These are phyloP conservation scores for Pipistrellus pipistrellus DNA, from an alignment of 2,797 vertebrate genomes.

Conservation along the genomic window DNA sequence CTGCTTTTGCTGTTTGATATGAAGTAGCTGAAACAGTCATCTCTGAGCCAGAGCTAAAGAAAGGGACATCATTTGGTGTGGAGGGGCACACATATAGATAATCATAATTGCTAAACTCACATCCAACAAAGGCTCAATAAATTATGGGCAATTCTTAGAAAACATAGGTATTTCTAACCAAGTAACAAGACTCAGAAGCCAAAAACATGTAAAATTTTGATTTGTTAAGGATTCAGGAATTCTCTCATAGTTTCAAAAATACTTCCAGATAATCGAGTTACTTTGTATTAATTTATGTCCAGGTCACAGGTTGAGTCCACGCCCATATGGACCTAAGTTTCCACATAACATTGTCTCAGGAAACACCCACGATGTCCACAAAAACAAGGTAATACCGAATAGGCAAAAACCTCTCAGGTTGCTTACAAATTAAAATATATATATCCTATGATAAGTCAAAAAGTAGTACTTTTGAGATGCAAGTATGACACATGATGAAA, in stretches of 20 bases:
- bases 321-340: not conserved
- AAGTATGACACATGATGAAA: not conserved
- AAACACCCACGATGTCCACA: slow-evolving; percentile 15
- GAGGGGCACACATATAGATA: not conserved
- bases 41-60: not conserved
- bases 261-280: slow-evolving; percentile 45
- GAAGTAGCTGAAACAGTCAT: not conserved
- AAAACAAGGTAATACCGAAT: not conserved
- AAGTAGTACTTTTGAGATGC: not conserved
- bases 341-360: not conserved
- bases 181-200: not conserved
- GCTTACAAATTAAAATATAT: slow-evolving; percentile 54
- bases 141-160: slow-evolving; percentile 50
- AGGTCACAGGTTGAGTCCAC: not conserved
- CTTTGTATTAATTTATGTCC: slow-evolving; percentile 40
- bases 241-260: slow-evolving; percentile 29
- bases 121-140: slow-evolving; percentile 18
- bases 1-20: not conserved
- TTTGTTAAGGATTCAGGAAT: slow-evolving; percentile 31
- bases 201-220: slow-evolving; percentile 15
- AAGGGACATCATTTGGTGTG: not conserved
- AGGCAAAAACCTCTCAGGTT: slow-evolving; percentile 36
- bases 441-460: not conserved
- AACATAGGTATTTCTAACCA: slow-evolving; percentile 22
- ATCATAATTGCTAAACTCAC: not conserved